Evolutionary conservation across 2,888 invertebrate species (phyloP).

Genomic region (Macrophya alboannulata): DNA sequence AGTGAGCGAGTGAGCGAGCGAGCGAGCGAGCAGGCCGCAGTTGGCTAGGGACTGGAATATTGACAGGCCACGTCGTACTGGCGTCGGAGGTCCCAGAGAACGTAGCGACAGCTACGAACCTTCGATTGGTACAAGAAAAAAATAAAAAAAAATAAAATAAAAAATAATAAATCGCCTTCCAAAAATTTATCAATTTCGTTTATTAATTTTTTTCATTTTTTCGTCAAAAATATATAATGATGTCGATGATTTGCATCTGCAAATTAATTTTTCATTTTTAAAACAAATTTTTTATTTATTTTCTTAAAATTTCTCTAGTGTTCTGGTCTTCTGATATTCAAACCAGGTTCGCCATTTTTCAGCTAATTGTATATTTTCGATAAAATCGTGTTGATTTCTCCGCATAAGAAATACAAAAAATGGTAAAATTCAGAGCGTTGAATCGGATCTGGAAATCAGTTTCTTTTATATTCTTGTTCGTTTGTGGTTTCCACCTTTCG

Average conservation of each 20-base stretch:
- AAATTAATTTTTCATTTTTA: no score
- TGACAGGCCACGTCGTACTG: slow-evolving; percentile 22
- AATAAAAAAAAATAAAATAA: no score
- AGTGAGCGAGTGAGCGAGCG: no score
- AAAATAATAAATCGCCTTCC: neutral
- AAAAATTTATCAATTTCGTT: neutral
- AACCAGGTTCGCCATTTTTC: no score
- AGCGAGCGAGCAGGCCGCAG: slow-evolving; percentile 10
- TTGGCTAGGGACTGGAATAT: slow-evolving; percentile 29
- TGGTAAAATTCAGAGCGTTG: neutral
- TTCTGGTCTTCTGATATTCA: no score
- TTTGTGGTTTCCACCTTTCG: slow-evolving; percentile 9
- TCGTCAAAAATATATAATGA: neutral
- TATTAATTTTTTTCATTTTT: neutral
- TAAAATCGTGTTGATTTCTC: neutral
- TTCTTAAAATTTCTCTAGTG: no score
- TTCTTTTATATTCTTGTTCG: slow-evolving; percentile 5
- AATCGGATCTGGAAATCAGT: neutral
- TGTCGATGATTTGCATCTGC: neutral
- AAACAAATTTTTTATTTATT: no score
- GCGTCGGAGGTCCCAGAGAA: neutral
- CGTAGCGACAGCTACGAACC: neutral
- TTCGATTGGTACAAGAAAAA: neutral
- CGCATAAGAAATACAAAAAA: neutral
- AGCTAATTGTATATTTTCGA: no score